These are phyloP conservation scores for Rhingia rostrata DNA, from an alignment of 2,888 invertebrate species.

Conservation along the genomic window DNA sequence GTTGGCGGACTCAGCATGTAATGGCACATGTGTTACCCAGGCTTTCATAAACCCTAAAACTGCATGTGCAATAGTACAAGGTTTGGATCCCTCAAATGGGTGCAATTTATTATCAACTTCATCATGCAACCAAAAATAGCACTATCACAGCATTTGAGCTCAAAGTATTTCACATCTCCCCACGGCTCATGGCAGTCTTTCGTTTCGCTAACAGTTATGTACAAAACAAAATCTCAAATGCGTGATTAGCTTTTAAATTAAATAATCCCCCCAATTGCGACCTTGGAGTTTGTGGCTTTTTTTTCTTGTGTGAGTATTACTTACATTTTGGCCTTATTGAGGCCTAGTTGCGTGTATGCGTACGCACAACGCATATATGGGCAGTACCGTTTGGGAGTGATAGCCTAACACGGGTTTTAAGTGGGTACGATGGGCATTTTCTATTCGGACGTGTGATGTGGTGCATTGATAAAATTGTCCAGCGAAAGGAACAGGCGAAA, in stretches of 20 bases:
- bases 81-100: neutral
- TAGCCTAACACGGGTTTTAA: slow-evolving; percentile 1
- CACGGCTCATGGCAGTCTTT: slow-evolving; percentile 1
- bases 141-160: neutral
- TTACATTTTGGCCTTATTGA: slow-evolving; percentile 16
- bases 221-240: neutral
- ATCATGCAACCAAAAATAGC: neutral
- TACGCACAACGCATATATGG: neutral
- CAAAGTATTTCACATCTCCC: neutral
- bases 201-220: slow-evolving; percentile 29
- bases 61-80: neutral
- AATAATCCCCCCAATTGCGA: slow-evolving; percentile 33
- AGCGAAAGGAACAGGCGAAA: slow-evolving; percentile 5
- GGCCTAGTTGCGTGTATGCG: neutral
- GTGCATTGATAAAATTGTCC: neutral
- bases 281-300: slow-evolving; percentile 44
- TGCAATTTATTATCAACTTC: neutral
- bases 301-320: slow-evolving; percentile 7
- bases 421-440: slow-evolving; percentile 4
- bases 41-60: neutral
- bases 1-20: slow-evolving; percentile 48
- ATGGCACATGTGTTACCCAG: slow-evolving; percentile 31
- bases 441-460: slow-evolving; percentile 22
- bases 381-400: slow-evolving; percentile 6
- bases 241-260: slow-evolving; percentile 40